phyloP scores from a whole-genome alignment of 1,140 invertebrate genomes.

The Atta cephalotes region DNA sequence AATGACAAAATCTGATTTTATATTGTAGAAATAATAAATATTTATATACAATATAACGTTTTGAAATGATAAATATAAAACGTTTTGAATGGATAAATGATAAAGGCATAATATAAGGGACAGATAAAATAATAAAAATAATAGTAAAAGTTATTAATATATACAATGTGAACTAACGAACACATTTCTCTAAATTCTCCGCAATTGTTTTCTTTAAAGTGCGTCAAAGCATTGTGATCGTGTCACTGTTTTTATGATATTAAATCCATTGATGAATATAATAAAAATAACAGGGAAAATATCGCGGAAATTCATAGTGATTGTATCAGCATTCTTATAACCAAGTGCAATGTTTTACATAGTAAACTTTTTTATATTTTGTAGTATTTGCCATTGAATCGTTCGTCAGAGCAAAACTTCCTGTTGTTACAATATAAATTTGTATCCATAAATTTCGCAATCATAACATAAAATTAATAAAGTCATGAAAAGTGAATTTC shows the following conservation, averaged over 20 bases:
- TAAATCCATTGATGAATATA: constrained; percentile 1
- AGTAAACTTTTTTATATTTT: constrained; percentile 71
- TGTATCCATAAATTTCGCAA: not conserved
- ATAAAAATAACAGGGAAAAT: constrained; percentile 39
- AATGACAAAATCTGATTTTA: not conserved
- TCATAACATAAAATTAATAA: constrained; percentile 12
- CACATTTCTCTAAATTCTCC: not conserved
- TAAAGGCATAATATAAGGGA: not conserved
- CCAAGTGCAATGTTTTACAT: constrained; percentile 66
- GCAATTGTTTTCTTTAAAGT: not conserved
- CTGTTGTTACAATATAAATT: constrained; percentile 9
- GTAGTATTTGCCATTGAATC: constrained; percentile 49
- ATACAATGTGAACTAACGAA: not conserved
- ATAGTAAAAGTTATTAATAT: not conserved
- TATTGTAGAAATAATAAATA: not conserved
- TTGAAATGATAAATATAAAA: not conserved
- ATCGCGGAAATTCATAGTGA: constrained; percentile 4
- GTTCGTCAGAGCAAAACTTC: constrained; percentile 9
- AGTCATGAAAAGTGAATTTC: not conserved
- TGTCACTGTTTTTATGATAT: not conserved
- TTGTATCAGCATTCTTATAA: constrained; percentile 38
- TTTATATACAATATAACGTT: not conserved
- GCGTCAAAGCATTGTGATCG: not conserved
- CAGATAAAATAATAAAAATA: not conserved
- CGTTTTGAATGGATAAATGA: not conserved